phyloP scores from a whole-genome alignment of 2,797 vertebrate genomes.

The Chlorospingus flavigularis region DNA sequence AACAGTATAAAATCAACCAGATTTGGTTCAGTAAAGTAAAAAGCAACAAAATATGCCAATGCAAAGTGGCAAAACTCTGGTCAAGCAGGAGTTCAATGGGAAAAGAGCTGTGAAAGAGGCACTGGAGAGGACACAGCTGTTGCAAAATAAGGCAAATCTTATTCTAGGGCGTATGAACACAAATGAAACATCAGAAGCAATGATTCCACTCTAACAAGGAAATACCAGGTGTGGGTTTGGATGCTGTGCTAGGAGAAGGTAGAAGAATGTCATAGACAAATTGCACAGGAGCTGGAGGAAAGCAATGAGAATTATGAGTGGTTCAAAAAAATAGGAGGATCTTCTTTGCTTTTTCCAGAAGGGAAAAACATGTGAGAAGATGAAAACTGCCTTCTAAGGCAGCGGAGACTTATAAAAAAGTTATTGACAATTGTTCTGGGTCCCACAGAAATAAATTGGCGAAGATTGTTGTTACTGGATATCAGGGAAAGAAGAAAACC shows the following conservation, averaged over 20 bases:
- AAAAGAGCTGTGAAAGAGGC: not conserved
- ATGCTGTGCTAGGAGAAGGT: not conserved
- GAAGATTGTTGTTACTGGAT: not conserved
- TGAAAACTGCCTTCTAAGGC: not conserved
- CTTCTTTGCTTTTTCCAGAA: not conserved
- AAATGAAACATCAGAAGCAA: not conserved
- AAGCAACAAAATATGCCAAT: not conserved
- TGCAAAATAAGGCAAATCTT: not conserved
- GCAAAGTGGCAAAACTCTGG: not conserved
- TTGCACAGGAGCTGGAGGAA: not conserved
- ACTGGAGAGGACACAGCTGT: not conserved
- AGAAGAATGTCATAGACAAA: not conserved
- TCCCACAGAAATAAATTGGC: not conserved
- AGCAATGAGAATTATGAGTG: not conserved
- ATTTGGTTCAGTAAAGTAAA: not conserved
- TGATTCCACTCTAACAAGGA: not conserved
- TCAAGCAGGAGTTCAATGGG: not conserved
- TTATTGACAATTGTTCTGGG: not conserved
- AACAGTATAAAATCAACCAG: not conserved
- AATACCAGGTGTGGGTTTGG: not conserved
- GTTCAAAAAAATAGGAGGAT: not conserved
- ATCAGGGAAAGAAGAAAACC: not conserved
- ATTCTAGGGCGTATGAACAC: not conserved
- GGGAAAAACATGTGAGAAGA: not conserved
- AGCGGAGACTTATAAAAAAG: not conserved